Percentiles rank a stretch among this genome's conserved stretches.
Evolutionary conservation across 2,113 vertebrate species (phyloP).

Genomic region (cattle (Bos taurus)): ARS-UCD2.0 NC_037328.1:124305501-124306000

Average conservation of each 20-base stretch:
- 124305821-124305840: not conserved
- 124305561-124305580: not conserved
- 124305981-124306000: not conserved
- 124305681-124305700: not conserved
- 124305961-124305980: not conserved
- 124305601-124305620: not conserved
- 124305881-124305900: not conserved
- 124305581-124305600: not conserved
- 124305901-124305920: not conserved
- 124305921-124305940: not conserved
- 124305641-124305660: no score
- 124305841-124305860: not conserved
- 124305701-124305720: not conserved
- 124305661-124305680: not conserved
- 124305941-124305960: not conserved
- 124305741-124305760: not conserved
- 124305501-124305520: conserved; percentile 12
- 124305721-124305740: not conserved
- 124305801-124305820: not conserved
- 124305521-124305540: not conserved
- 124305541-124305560: not conserved
- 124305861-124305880: not conserved
- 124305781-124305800: not conserved
- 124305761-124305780: not conserved
- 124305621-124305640: no score